phyloP scores from a whole-genome alignment of 2,797 vertebrate genomes.

The Paratrypauchen microcephalus region DNA sequence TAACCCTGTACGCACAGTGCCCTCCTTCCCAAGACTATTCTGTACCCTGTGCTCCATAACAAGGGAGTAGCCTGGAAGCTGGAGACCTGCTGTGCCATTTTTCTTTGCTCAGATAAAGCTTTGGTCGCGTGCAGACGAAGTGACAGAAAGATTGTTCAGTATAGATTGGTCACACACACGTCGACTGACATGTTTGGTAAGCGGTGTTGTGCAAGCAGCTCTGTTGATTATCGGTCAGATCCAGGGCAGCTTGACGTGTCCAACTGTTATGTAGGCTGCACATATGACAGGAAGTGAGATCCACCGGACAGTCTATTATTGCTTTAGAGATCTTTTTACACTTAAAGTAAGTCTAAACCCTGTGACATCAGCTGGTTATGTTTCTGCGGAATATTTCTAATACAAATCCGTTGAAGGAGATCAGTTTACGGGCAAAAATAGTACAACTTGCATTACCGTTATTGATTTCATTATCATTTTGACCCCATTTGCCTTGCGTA shows the following conservation, averaged over 20 bases:
- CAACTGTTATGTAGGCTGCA: slow-evolving; percentile 11
- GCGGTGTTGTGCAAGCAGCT: slow-evolving; percentile 41
- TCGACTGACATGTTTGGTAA: slow-evolving; percentile 35
- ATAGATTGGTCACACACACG: slow-evolving; percentile 23
- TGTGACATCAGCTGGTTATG: slow-evolving; percentile 13
- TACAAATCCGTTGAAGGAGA: background rate
- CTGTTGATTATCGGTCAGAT: slow-evolving; percentile 38
- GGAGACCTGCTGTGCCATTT: slow-evolving; percentile 14
- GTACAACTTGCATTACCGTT: slow-evolving; percentile 3
- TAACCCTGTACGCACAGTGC: slow-evolving; percentile 26
- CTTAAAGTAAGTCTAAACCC: slow-evolving; percentile 8
- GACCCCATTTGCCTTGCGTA: slow-evolving; percentile 1
- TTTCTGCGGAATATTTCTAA: background rate
- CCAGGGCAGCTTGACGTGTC: slow-evolving; percentile 18
- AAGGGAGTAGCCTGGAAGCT: slow-evolving; percentile 26
- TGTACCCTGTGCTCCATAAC: slow-evolving; percentile 19
- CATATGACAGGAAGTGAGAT: slow-evolving; percentile 7
- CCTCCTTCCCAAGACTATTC: slow-evolving; percentile 29
- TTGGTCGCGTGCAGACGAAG: slow-evolving; percentile 6
- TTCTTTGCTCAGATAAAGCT: slow-evolving; percentile 28
- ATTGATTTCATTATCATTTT: slow-evolving; percentile 10
- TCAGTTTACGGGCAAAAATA: slow-evolving; percentile 5
- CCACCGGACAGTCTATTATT: background rate
- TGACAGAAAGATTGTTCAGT: slow-evolving; percentile 13
- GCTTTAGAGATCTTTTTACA: slow-evolving; percentile 4